Conservation (phyloP, 1,140 invertebrate species). For the Manduca sexta region DNA sequence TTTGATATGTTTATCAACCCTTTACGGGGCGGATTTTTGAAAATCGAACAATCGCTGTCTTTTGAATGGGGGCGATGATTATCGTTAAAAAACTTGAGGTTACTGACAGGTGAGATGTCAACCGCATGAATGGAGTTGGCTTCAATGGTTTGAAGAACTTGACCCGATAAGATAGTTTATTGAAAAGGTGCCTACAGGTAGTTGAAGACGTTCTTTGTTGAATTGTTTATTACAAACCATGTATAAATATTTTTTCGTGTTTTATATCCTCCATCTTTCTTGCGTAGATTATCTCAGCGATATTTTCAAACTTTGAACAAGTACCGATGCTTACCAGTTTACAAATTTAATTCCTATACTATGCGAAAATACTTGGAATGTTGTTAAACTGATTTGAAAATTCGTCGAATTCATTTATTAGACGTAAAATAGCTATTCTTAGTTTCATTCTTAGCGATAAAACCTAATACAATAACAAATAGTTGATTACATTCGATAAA, state of each 20-base stretch:
- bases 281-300: too few species aligned
- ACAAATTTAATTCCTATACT: too few species aligned
- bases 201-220: conserved; percentile 11
- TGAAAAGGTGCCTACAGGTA: conserved; percentile 11
- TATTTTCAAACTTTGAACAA: too few species aligned
- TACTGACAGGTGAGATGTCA: conserved; percentile 70
- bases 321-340: too few species aligned
- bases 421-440: too few species aligned
- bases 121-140: conserved; percentile 37
- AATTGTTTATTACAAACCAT: conserved; percentile 6
- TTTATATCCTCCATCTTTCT: neutral
- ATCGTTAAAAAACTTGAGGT: conserved; percentile 55
- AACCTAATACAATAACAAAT: too few species aligned
- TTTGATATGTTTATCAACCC: conserved; percentile 72
- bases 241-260: neutral
- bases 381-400: too few species aligned
- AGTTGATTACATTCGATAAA: too few species aligned
- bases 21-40: conserved; percentile 58
- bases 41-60: conserved; percentile 51
- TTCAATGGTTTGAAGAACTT: conserved; percentile 42
- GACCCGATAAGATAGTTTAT: conserved; percentile 43
- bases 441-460: too few species aligned
- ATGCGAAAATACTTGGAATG: too few species aligned
- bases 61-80: conserved; percentile 61
- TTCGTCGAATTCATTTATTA: too few species aligned